These are phyloP conservation scores for Brienomyrus brachyistius DNA, from an alignment of 2,113 vertebrate genomes.

Conservation along the genomic window DNA sequence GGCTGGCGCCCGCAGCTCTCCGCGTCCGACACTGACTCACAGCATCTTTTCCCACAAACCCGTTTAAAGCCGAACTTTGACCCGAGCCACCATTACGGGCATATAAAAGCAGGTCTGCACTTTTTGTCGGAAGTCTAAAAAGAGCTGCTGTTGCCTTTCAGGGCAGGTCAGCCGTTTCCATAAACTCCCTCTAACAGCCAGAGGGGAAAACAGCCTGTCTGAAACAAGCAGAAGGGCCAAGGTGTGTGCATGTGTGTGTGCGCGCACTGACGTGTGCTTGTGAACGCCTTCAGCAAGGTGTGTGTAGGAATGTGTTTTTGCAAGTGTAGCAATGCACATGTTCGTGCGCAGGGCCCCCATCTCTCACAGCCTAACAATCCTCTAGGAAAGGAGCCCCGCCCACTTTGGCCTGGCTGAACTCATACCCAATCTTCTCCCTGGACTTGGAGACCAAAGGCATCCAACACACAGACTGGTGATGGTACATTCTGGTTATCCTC, in stretches of 20 bases:
- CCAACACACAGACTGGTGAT: neutral
- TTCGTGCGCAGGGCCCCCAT: neutral
- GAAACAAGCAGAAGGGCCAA: neutral
- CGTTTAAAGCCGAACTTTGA: slow-evolving; percentile 58
- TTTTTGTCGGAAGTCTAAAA: slow-evolving; percentile 33
- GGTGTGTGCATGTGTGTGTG: neutral
- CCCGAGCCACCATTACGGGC: slow-evolving; percentile 50
- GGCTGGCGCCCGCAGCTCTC: neutral
- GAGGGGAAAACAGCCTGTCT: neutral
- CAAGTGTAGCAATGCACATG: neutral
- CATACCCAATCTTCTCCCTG: neutral
- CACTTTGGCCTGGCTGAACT: slow-evolving; percentile 20
- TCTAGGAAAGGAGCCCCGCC: slow-evolving; percentile 47
- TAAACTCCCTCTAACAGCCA: slow-evolving; percentile 2
- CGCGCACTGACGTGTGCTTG: neutral
- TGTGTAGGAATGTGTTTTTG: neutral
- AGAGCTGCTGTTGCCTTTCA: slow-evolving; percentile 45
- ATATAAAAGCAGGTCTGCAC: slow-evolving; percentile 45
- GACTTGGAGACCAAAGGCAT: neutral
- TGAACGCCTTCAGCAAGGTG: neutral
- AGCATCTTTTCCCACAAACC: slow-evolving; percentile 20
- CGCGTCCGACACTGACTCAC: neutral
- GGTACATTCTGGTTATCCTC: slow-evolving; percentile 37
- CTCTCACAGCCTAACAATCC: slow-evolving; percentile 27
- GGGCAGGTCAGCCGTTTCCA: slow-evolving; percentile 26